Conservation (phyloP, 2,113 vertebrate species). For the Phocoena phocoena region DNA sequence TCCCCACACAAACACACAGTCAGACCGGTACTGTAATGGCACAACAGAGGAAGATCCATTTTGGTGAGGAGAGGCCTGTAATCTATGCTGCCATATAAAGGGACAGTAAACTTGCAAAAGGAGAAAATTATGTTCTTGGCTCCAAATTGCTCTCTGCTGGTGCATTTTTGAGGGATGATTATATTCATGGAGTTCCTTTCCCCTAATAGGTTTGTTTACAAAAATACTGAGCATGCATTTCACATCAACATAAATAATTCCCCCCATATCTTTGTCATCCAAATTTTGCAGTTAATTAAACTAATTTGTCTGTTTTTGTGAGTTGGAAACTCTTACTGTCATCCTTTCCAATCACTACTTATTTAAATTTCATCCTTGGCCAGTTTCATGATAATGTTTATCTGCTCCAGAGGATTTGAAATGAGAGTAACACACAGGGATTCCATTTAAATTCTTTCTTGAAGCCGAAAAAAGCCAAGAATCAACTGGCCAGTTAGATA, state of each 20-base stretch:
- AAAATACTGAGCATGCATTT: conserved; percentile 81
- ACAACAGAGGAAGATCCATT: conserved; percentile 5
- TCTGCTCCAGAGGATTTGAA: conserved; percentile 88
- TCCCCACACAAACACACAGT: not conserved
- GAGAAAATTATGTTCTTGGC: conserved; percentile 35
- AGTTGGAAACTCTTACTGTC: conserved; percentile 84
- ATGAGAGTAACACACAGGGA: conserved; percentile 85
- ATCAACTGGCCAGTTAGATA: conserved; percentile 88
- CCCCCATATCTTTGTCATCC: conserved; percentile 80
- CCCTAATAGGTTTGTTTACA: conserved; percentile 77
- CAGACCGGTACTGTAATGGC: not conserved
- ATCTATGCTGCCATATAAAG: conserved; percentile 39
- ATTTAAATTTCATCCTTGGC: conserved; percentile 91
- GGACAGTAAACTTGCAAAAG: conserved; percentile 67
- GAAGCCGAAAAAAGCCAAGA: conserved; percentile 83
- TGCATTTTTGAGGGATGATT: conserved; percentile 64
- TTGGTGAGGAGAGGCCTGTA: conserved; percentile 4
- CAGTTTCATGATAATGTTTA: conserved; percentile 90
- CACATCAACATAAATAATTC: conserved; percentile 81
- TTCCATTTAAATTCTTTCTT: conserved; percentile 88
- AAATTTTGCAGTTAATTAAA: conserved; percentile 88
- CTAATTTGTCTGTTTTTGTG: conserved; percentile 86
- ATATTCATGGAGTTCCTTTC: conserved; percentile 53
- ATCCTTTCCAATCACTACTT: conserved; percentile 86
- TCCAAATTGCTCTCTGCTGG: conserved; percentile 39